A percentile compares a stretch with the other conserved stretches of the same genome.
Conservation (phyloP, 92 coral and sea anemone genomes). For the Parazoanthus swiftii region DNA sequence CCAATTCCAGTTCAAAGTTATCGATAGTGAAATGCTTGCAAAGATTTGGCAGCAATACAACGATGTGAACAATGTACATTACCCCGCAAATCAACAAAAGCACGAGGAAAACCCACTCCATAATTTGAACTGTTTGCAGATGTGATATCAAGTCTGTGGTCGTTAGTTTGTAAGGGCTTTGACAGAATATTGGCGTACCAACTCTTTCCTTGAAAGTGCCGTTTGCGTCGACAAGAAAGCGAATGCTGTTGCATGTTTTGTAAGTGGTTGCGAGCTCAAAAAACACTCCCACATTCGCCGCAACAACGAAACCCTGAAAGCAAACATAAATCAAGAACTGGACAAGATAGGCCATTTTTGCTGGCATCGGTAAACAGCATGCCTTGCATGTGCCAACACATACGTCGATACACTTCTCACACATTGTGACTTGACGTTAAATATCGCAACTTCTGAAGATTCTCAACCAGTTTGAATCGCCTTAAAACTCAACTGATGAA, state of each 20-base stretch:
- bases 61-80: slow-evolving; percentile 69
- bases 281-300: slow-evolving; percentile 67
- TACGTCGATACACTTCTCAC: slow-evolving; percentile 59
- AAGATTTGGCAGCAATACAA: slow-evolving; percentile 70
- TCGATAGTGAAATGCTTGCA: slow-evolving; percentile 71
- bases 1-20: slow-evolving; percentile 66
- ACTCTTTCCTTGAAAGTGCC: slow-evolving; percentile 47
- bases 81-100: slow-evolving; percentile 64
- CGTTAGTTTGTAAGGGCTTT: slow-evolving; percentile 47
- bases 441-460: slow-evolving; percentile 20
- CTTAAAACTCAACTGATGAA: background rate
- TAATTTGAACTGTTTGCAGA: slow-evolving; percentile 53
- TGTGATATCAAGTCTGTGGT: slow-evolving; percentile 53
- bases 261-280: slow-evolving; percentile 69
- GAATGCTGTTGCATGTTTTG: slow-evolving; percentile 59
- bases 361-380: slow-evolving; percentile 63
- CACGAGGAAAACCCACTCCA: slow-evolving; percentile 69
- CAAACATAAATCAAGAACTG: slow-evolving; percentile 74
- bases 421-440: slow-evolving; percentile 55
- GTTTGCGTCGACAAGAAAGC: slow-evolving; percentile 39
- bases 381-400: slow-evolving; percentile 55
- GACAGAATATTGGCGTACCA: slow-evolving; percentile 44
- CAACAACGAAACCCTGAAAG: slow-evolving; percentile 81
- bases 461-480: background rate
- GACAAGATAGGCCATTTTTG: slow-evolving; percentile 58